Evolutionary conservation across 2,888 invertebrate species (phyloP), one percentile per base, ranked within the genome.

Genomic region (Ennomos quercinarius): DNA sequence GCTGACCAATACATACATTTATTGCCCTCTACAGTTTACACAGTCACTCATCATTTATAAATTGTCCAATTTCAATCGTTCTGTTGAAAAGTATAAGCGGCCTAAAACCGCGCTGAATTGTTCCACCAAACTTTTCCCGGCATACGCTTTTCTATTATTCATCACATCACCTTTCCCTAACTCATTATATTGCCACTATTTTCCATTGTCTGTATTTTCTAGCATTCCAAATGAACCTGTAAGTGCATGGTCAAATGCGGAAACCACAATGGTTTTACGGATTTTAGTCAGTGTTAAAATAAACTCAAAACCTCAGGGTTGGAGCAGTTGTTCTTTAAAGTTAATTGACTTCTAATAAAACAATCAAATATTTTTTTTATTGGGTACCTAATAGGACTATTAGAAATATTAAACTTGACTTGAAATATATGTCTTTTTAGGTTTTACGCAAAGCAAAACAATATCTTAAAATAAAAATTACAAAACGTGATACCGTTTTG

Each of bases 181-280:
- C 80, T 85, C 83, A 88, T 89, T 87, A 86, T 77, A 72, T 43
- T 17, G 77, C 71, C 71, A 81, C 79, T 86, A 87, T 89, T 89
- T 89, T 86, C 87, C 80, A 78, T 75, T 76, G 74, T 77, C 75
- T 71, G 58, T 38, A 80, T 86, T 87, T 87, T 84, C 81, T 81
- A 76, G 76, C 78, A 80, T 81, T 77, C 76, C 74, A 78, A 83
- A 81, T 87, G 76, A 81, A 81, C 78, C 75, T 68, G 80, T 84
- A 83, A 86, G 80, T 78, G 83, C 77, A 73, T 71, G 78, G 78
- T 75, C 83, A 80, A 84, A 84, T 81, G 81, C 75, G 72, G 63
- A 71, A 73, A 88, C 88, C 89, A 74, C 88, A 87, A 79, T 78
- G 74, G 77, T 78, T 71, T 74, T 69, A 70, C 63, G 68, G 69